Conservation (phyloP, 1,140 invertebrate species). For the Berghia stephanieae region DNA sequence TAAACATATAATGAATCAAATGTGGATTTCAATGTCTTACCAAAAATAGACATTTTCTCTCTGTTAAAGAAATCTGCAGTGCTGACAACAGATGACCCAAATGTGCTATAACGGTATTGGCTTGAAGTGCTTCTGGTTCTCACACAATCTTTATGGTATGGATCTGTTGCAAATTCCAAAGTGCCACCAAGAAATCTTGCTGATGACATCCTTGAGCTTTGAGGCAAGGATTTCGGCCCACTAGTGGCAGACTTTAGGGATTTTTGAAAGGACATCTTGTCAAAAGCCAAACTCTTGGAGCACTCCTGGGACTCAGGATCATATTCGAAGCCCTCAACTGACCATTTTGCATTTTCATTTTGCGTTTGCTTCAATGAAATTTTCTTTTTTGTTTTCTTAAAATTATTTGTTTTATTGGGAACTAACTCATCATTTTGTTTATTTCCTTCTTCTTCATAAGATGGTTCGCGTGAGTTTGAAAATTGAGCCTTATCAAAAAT, state of each 20-base stretch:
- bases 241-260: not conserved
- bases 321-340: too few relatives aligned
- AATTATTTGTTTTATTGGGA: too few relatives aligned
- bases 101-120: slow-evolving; percentile 32
- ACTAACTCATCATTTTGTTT: not conserved
- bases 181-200: slow-evolving; percentile 34
- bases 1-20: too few relatives aligned
- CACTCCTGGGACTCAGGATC: too few relatives aligned
- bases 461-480: not conserved
- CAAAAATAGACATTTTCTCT: slow-evolving; percentile 20
- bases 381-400: too few relatives aligned
- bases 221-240: not conserved
- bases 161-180: slow-evolving; percentile 18
- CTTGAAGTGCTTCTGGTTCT: slow-evolving; percentile 24
- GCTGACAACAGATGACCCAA: slow-evolving; percentile 37
- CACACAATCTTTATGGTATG: not conserved
- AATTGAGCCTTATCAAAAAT: slow-evolving; percentile 8
- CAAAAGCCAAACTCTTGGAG: too few relatives aligned
- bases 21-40: too few relatives aligned
- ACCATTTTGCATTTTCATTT: too few relatives aligned
- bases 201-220: not conserved
- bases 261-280: too few relatives aligned
- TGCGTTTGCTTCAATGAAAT: too few relatives aligned
- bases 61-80: slow-evolving; percentile 44
- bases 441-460: not conserved